A percentile compares a stretch with the other conserved stretches of the same genome.
These are phyloP conservation scores for Laupala kohalensis DNA, from an alignment of 1,140 invertebrate genomes.

Conservation along the genomic window DNA sequence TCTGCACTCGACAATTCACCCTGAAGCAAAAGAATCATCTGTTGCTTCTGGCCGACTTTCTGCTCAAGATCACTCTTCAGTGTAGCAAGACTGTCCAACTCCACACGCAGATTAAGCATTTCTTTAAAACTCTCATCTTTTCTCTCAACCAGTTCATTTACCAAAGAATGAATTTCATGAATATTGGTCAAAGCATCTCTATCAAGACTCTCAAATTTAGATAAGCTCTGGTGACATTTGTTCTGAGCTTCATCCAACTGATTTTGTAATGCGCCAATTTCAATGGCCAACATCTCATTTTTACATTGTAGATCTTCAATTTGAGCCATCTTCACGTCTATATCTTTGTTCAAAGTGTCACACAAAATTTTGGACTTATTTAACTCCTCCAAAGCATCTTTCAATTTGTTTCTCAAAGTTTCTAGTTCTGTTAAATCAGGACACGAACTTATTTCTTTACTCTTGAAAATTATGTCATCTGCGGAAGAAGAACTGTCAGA, in stretches of 20 bases:
- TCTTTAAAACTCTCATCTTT: not conserved
- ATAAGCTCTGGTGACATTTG: not conserved
- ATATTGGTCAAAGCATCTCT: not conserved
- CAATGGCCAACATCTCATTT: not conserved
- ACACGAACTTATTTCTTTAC: not conserved
- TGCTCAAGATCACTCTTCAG: conserved; percentile 14
- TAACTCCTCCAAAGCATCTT: not conserved
- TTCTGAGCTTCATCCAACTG: not conserved
- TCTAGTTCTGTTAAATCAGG: not conserved
- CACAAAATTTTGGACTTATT: not conserved
- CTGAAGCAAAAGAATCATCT: conserved; percentile 20
- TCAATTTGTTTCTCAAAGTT: not conserved
- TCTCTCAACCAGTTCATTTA: not conserved
- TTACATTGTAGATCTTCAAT: not conserved
- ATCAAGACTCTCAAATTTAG: not conserved
- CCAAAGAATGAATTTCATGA: not conserved
- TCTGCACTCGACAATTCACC: conserved; percentile 19
- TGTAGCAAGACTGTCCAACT: conserved; percentile 13
- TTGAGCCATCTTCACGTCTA: not conserved
- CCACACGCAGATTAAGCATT: not conserved
- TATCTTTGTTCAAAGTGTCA: not conserved
- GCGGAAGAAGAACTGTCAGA: not conserved
- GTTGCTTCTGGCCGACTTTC: conserved; percentile 18
- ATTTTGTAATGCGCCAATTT: not conserved
- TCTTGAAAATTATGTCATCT: not conserved